Evolutionary conservation across 2,888 invertebrate species (phyloP).

Genomic region (Macrostomum cliftonense): DNA sequence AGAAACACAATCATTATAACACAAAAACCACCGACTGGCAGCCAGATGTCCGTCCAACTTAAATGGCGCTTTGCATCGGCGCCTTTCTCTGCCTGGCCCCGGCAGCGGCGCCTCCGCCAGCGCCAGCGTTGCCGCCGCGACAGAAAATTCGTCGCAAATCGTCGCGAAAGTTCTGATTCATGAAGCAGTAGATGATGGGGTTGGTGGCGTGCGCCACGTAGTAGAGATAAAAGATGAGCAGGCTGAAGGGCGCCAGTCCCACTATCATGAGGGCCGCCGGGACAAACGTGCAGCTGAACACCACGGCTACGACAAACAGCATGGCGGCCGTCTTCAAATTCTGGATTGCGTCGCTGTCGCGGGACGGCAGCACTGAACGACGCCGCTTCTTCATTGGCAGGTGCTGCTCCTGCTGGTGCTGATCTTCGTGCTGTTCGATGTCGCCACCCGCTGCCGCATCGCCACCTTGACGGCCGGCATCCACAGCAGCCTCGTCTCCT

Average conservation of each 20-base stretch:
- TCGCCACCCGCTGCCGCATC: too few relatives aligned
- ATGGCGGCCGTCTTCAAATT: constrained; percentile 33
- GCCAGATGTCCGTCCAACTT: too few relatives aligned
- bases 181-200: constrained; percentile 36
- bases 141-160: constrained; percentile 23
- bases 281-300: constrained; percentile 29
- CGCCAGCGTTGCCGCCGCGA: neutral
- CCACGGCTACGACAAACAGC: constrained; percentile 32
- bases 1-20: too few relatives aligned
- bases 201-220: constrained; percentile 36
- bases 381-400: too few relatives aligned
- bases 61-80: too few relatives aligned
- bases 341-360: constrained; percentile 16
- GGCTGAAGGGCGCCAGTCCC: constrained; percentile 17
- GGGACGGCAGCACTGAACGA: neutral
- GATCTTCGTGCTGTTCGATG: too few relatives aligned
- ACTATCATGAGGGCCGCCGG: constrained; percentile 29
- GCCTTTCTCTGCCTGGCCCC: too few relatives aligned
- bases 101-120: too few relatives aligned
- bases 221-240: constrained; percentile 33
- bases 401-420: too few relatives aligned
- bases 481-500: too few relatives aligned
- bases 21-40: too few relatives aligned
- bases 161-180: constrained; percentile 33
- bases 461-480: too few relatives aligned